Evolutionary conservation across 2,113 vertebrate genomes (phyloP).

Genomic region (Sitta europaea): DNA sequence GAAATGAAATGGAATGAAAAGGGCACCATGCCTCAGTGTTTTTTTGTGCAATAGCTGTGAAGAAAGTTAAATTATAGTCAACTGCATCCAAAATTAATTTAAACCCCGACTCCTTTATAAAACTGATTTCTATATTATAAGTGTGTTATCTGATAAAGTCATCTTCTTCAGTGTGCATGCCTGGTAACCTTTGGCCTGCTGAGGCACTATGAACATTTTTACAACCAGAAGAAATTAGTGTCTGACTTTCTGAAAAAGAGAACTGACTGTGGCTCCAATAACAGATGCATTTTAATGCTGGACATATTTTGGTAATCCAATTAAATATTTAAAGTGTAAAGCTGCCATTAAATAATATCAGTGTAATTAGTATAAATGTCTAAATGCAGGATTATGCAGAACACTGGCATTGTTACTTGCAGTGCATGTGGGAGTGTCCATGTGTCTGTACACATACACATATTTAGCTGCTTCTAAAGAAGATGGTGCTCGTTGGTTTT

Average conservation of each 20-base stretch:
- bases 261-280: background rate
- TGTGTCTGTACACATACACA: background rate
- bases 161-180: background rate
- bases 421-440: background rate
- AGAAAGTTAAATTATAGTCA: background rate
- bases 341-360: background rate
- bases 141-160: background rate
- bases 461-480: background rate
- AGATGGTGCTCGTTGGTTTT: background rate
- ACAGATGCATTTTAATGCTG: background rate
- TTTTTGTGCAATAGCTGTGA: background rate
- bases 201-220: background rate
- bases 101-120: background rate
- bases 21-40: background rate
- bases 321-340: slow-evolving; percentile 3
- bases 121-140: background rate
- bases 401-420: background rate
- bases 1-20: background rate
- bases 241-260: background rate
- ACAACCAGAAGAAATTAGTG: background rate
- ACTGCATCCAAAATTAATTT: background rate
- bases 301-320: slow-evolving; percentile 3
- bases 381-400: background rate
- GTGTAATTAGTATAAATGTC: background rate
- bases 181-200: background rate